These are phyloP conservation scores for Pagetopsis macropterus DNA, from an alignment of 2,797 vertebrate genomes.

Conservation along the genomic window DNA sequence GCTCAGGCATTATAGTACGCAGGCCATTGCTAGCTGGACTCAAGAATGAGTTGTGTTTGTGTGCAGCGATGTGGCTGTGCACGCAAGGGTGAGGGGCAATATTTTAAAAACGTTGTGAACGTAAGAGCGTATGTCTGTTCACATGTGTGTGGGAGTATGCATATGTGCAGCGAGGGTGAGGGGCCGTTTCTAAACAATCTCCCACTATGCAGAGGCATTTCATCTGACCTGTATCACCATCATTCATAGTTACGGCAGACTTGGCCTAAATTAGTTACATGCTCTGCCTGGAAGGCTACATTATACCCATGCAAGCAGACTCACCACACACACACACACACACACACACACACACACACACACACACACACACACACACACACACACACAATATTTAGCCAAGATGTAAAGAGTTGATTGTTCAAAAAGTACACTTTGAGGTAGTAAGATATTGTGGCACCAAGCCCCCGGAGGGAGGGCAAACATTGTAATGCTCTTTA, in stretches of 20 bases:
- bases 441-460: constrained; percentile 42
- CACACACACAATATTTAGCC: constrained; percentile 36
- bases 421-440: constrained; percentile 43
- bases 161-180: constrained; percentile 38
- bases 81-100: constrained; percentile 17
- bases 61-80: constrained; percentile 40
- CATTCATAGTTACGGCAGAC: constrained; percentile 70
- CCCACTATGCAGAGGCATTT: constrained; percentile 60
- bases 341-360: constrained; percentile 24
- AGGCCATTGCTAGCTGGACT: constrained; percentile 60
- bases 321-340: constrained; percentile 35
- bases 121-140: constrained; percentile 15
- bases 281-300: constrained; percentile 54
- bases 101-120: constrained; percentile 35
- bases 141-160: constrained; percentile 5
- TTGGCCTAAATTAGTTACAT: constrained; percentile 75
- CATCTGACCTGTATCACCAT: constrained; percentile 68
- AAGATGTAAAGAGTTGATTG: constrained; percentile 45
- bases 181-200: constrained; percentile 74
- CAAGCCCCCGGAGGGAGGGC: constrained; percentile 20
- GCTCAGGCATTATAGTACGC: constrained; percentile 75
- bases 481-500: constrained; percentile 33
- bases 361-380: constrained; percentile 28
- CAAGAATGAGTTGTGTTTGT: constrained; percentile 54
- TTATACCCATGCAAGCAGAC: constrained; percentile 43